Percentiles rank a stretch among this genome's conserved stretches.
Conservation (phyloP, 2,797 vertebrate genomes). For the Denticeps clupeoides region DNA sequence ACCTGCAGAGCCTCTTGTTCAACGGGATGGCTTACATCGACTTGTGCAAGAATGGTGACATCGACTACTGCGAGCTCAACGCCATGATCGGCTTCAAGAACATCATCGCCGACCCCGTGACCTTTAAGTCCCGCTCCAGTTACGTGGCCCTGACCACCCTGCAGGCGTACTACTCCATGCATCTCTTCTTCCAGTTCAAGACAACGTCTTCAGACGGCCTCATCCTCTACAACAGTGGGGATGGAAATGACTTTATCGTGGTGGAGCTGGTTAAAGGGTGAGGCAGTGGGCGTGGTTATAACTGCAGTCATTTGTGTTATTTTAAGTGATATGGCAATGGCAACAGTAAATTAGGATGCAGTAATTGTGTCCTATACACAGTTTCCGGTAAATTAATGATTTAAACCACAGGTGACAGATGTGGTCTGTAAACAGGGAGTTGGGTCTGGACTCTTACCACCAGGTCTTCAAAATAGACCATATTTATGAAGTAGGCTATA, state of each 20-base stretch:
- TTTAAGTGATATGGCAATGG: too few relatives aligned
- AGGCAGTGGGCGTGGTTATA: neutral
- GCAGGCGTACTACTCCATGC: slow-evolving; percentile 97
- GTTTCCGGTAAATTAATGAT: too few relatives aligned
- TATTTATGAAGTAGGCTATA: too few relatives aligned
- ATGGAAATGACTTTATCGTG: slow-evolving; percentile 97
- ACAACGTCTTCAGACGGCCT: slow-evolving; percentile 92
- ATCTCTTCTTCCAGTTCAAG: slow-evolving; percentile 99
- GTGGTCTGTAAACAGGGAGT: too few relatives aligned
- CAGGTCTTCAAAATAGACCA: too few relatives aligned
- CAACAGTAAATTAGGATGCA: too few relatives aligned
- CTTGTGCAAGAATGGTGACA: slow-evolving; percentile 96
- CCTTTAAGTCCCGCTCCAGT: slow-evolving; percentile 96
- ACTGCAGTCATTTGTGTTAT: too few relatives aligned
- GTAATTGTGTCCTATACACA: too few relatives aligned
- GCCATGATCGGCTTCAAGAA: slow-evolving; percentile 95
- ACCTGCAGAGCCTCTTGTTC: slow-evolving; percentile 91
- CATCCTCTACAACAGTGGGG: slow-evolving; percentile 93
- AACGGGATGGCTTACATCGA: slow-evolving; percentile 99
- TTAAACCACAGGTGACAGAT: too few relatives aligned
- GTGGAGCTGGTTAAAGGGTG: slow-evolving; percentile 97
- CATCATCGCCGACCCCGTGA: slow-evolving; percentile 95
- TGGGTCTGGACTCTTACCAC: too few relatives aligned
- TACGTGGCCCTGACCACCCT: slow-evolving; percentile 85
- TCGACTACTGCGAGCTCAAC: slow-evolving; percentile 95